Conservation (phyloP, 2,888 invertebrate species). For the Eupithecia abbreviata region DNA sequence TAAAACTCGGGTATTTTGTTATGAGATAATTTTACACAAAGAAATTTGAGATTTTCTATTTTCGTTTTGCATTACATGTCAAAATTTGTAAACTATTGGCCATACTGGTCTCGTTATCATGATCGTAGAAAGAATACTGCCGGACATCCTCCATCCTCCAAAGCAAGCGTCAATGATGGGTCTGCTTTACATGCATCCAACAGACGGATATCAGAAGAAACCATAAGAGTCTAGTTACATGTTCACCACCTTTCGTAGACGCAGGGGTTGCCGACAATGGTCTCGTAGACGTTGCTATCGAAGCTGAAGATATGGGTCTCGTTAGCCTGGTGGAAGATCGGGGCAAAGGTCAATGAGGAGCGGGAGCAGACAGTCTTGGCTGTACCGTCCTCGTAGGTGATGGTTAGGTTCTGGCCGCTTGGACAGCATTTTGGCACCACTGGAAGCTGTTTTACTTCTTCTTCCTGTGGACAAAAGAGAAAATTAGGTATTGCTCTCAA, state of each 20-base stretch:
- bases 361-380: constrained; percentile 65
- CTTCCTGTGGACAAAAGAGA: constrained; percentile 46
- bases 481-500: not conserved
- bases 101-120: not conserved
- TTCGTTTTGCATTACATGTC: not conserved
- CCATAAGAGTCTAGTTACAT: constrained; percentile 43
- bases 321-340: constrained; percentile 80
- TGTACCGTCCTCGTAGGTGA: constrained; percentile 60
- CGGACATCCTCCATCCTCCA: no score
- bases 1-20: not conserved
- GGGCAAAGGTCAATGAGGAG: constrained; percentile 75
- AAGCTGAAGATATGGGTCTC: constrained; percentile 76
- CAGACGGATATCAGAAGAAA: constrained; percentile 20
- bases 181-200: not conserved
- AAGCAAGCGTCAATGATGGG: not conserved
- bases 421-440: constrained; percentile 82
- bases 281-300: constrained; percentile 78
- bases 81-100: not conserved
- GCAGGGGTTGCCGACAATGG: constrained; percentile 84
- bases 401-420: constrained; percentile 75
- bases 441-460: constrained; percentile 70
- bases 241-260: constrained; percentile 76
- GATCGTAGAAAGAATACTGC: not conserved
- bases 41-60: not conserved
- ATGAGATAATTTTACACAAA: no score